Percentiles rank a stretch among this genome's conserved stretches.
phyloP scores from a whole-genome alignment of 2,888 invertebrate genomes.

The Celastrina argiolus region DNA sequence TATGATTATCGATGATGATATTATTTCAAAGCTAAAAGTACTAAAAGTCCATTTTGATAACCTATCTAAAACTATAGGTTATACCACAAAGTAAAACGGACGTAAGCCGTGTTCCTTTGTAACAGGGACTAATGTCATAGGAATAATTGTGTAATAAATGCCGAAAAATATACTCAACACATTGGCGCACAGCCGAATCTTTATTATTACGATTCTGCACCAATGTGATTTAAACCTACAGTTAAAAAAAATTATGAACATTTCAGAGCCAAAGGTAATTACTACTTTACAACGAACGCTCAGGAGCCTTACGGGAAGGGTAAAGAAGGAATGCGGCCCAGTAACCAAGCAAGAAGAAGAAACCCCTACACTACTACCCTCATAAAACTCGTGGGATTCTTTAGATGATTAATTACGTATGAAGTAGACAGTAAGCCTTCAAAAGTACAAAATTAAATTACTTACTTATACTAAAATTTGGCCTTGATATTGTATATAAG shows the following conservation, averaged over 20 bases:
- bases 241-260: not conserved
- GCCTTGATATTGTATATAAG: not conserved
- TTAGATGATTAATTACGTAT: not conserved
- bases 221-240: too few relatives aligned
- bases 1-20: too few relatives aligned
- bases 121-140: too few relatives aligned
- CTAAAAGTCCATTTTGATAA: too few relatives aligned
- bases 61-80: too few relatives aligned
- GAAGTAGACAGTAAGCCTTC: not conserved
- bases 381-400: not conserved
- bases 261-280: slow-evolving; percentile 19
- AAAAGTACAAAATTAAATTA: slow-evolving; percentile 11
- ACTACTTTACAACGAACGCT: slow-evolving; percentile 12
- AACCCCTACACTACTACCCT: not conserved
- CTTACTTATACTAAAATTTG: not conserved
- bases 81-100: too few relatives aligned
- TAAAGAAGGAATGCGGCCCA: not conserved
- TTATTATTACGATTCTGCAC: too few relatives aligned
- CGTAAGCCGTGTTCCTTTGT: too few relatives aligned
- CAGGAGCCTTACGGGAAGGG: slow-evolving; percentile 5
- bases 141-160: too few relatives aligned
- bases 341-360: slow-evolving; percentile 9
- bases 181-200: too few relatives aligned
- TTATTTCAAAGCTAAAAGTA: too few relatives aligned
- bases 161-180: too few relatives aligned